phyloP scores from a whole-genome alignment of 53 echinoderm and acorn worm species.

The Antedon mediterranea region DNA sequence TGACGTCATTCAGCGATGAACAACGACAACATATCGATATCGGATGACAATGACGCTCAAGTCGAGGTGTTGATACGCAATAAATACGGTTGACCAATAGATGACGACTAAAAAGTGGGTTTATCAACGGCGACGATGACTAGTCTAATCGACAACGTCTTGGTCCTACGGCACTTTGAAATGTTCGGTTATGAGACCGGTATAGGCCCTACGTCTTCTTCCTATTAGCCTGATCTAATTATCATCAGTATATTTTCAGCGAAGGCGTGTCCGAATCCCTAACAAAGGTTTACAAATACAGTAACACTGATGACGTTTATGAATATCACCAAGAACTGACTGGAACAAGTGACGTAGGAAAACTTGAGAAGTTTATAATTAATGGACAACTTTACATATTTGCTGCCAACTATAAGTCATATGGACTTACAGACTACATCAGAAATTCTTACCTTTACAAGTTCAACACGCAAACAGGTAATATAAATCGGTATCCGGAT shows the following conservation, averaged over 20 bases:
- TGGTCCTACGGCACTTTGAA: neutral
- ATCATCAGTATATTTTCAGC: neutral
- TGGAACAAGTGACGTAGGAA: neutral
- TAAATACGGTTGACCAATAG: too few relatives aligned
- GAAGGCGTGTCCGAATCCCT: neutral
- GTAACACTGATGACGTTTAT: neutral
- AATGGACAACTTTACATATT: constrained; percentile 38
- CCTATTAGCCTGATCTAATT: too few relatives aligned
- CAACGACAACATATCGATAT: too few relatives aligned
- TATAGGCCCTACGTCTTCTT: too few relatives aligned
- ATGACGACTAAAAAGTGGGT: too few relatives aligned
- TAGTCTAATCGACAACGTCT: neutral
- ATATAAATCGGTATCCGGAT: too few relatives aligned
- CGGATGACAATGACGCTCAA: too few relatives aligned
- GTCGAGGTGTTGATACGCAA: too few relatives aligned
- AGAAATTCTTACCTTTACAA: neutral
- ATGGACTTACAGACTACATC: constrained; percentile 14
- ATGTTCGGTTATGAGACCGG: too few relatives aligned
- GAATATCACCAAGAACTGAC: neutral
- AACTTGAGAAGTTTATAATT: constrained; percentile 25
- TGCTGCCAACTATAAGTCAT: constrained; percentile 26
- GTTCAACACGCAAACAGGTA: neutral
- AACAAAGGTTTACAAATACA: neutral
- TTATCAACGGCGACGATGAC: neutral
- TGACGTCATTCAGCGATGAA: too few relatives aligned